Percentiles rank a stretch among this genome's conserved stretches.
phyloP scores from a whole-genome alignment of 2,113 vertebrate species.

The Anarhynchus alexandrinus region DNA sequence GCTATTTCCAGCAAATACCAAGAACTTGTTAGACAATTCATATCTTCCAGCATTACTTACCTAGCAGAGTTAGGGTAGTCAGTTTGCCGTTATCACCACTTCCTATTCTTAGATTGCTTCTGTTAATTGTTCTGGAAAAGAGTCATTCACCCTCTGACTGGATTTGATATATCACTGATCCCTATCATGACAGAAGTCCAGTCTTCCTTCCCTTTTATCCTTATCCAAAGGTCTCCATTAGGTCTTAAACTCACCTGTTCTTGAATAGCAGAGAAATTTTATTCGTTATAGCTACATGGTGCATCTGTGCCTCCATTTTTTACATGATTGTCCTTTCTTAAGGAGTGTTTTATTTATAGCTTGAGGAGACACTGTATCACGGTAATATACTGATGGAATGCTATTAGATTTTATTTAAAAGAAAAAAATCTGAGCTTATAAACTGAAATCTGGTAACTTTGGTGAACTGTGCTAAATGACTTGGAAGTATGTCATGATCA shows the following conservation, averaged over 20 bases:
- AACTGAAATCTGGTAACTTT: background rate
- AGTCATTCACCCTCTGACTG: background rate
- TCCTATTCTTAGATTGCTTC: background rate
- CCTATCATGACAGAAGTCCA: background rate
- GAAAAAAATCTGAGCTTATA: background rate
- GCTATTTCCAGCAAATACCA: background rate
- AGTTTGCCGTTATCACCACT: background rate
- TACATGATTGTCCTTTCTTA: background rate
- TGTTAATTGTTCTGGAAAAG: background rate
- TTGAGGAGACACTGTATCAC: background rate
- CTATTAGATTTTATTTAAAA: background rate
- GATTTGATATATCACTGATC: background rate
- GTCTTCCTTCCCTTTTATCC: background rate
- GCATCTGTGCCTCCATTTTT: background rate
- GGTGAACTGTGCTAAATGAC: background rate
- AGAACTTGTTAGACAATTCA: background rate
- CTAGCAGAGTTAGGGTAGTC: background rate
- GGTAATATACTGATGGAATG: background rate
- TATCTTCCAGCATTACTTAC: background rate
- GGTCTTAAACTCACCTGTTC: background rate
- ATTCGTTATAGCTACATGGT: background rate
- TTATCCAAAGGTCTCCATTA: background rate
- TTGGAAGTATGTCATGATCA: background rate
- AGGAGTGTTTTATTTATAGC: background rate
- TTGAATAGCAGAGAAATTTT: background rate